These are phyloP conservation scores for Hydriomena furcata DNA, from an alignment of 2,888 invertebrate species.

Conservation along the genomic window DNA sequence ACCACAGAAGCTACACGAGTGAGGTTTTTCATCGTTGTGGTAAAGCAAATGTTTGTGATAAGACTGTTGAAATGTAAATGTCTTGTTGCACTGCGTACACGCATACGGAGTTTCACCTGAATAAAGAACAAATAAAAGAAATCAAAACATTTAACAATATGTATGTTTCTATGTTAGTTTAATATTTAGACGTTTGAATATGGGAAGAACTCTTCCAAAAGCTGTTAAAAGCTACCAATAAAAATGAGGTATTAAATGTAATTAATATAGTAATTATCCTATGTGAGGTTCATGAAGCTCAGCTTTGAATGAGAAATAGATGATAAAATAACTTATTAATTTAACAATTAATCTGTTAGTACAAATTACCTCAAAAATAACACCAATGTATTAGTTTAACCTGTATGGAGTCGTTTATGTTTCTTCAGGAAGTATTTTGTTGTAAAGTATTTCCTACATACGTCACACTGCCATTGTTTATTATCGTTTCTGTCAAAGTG, in stretches of 20 bases:
- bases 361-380: slow-evolving; percentile 74
- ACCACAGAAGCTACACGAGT: slow-evolving; percentile 89
- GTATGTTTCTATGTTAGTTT: too few relatives aligned
- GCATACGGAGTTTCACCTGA: slow-evolving; percentile 94
- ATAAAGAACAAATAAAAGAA: background rate
- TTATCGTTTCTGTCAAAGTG: slow-evolving; percentile 79
- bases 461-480: slow-evolving; percentile 94
- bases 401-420: slow-evolving; percentile 93
- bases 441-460: slow-evolving; percentile 92
- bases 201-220: too few relatives aligned
- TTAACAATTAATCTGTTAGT: slow-evolving; percentile 63
- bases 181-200: too few relatives aligned
- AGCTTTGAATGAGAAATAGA: slow-evolving; percentile 10
- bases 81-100: slow-evolving; percentile 91
- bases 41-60: slow-evolving; percentile 95
- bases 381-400: slow-evolving; percentile 79
- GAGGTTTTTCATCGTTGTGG: slow-evolving; percentile 93
- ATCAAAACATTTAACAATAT: too few relatives aligned
- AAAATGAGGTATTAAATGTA: slow-evolving; percentile 23
- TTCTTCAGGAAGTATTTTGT: slow-evolving; percentile 95
- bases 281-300: slow-evolving; percentile 13
- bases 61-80: slow-evolving; percentile 95
- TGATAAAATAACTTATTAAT: slow-evolving; percentile 5
- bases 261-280: slow-evolving; percentile 15
- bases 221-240: slow-evolving; percentile 11